Conservation (phyloP, 2,888 invertebrate species). For the Polydrusus tereticollis region DNA sequence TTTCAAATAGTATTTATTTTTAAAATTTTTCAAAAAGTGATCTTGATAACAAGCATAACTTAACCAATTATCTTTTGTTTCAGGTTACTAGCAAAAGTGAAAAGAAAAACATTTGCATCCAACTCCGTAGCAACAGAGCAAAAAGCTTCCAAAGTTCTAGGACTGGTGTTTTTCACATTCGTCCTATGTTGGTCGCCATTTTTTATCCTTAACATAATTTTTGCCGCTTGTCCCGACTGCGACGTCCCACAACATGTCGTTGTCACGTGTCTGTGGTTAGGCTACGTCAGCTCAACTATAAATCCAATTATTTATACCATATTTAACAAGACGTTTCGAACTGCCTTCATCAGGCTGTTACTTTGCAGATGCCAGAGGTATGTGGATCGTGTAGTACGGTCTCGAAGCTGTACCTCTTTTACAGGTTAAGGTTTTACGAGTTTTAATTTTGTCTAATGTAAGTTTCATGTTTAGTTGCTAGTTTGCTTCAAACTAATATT, state of each 20-base stretch:
- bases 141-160: conserved; percentile 94
- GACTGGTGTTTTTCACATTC: conserved; percentile 87
- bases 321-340: conserved; percentile 90
- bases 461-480: background rate
- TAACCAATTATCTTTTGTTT: conserved; percentile 47
- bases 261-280: conserved; percentile 90
- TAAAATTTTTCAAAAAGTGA: no score
- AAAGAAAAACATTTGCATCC: conserved; percentile 79
- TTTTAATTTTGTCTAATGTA: background rate
- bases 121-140: conserved; percentile 92
- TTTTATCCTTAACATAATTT: conserved; percentile 88
- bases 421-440: conserved; percentile 9
- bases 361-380: conserved; percentile 84
- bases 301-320: conserved; percentile 95
- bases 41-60: background rate
- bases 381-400: conserved; percentile 45
- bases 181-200: conserved; percentile 95
- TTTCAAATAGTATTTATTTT: no score
- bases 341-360: conserved; percentile 83
- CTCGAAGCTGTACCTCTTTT: background rate
- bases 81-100: conserved; percentile 80
- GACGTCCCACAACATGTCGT: conserved; percentile 81
- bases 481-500: background rate
- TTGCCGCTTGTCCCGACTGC: conserved; percentile 87
- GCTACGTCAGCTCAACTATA: conserved; percentile 92